Percentiles rank a stretch among this genome's conserved stretches.
These are phyloP conservation scores for Conops quadrifasciatus DNA, from an alignment of 2,888 invertebrate genomes.

Conservation along the genomic window DNA sequence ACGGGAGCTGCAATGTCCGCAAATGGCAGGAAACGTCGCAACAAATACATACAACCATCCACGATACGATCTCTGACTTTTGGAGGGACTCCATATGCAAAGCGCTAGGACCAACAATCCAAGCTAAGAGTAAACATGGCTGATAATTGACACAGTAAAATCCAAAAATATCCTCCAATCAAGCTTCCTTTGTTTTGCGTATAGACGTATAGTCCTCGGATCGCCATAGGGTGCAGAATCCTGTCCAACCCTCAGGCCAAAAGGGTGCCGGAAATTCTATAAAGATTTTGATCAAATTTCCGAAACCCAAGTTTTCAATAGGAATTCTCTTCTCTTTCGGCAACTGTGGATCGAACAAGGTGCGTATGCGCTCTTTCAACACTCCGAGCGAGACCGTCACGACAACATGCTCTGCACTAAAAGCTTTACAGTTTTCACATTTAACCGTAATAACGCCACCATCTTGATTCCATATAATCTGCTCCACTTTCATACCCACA, in stretches of 20 bases:
- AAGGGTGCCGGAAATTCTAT: slow-evolving; percentile 69
- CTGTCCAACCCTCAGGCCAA: slow-evolving; percentile 67
- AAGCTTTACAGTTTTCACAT: slow-evolving; percentile 55
- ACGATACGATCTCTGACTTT: slow-evolving; percentile 64
- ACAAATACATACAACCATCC: slow-evolving; percentile 48
- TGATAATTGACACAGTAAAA: slow-evolving; percentile 73
- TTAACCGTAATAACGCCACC: slow-evolving; percentile 45
- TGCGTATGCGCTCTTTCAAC: slow-evolving; percentile 64
- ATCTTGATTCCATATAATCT: slow-evolving; percentile 47
- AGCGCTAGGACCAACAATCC: slow-evolving; percentile 72
- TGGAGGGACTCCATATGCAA: slow-evolving; percentile 69
- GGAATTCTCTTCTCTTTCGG: slow-evolving; percentile 64
- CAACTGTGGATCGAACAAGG: slow-evolving; percentile 66
- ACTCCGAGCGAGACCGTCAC: slow-evolving; percentile 70
- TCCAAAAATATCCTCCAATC: slow-evolving; percentile 72
- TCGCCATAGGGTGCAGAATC: slow-evolving; percentile 70
- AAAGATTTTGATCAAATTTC: slow-evolving; percentile 71
- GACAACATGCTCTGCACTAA: slow-evolving; percentile 69
- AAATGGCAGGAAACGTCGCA: slow-evolving; percentile 50
- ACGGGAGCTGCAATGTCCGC: slow-evolving; percentile 48
- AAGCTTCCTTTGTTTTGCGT: slow-evolving; percentile 57
- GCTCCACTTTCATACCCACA: slow-evolving; percentile 45
- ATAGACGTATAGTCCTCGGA: slow-evolving; percentile 59
- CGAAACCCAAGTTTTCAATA: slow-evolving; percentile 68
- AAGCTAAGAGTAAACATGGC: slow-evolving; percentile 71